Percentiles rank a stretch among this genome's conserved stretches.
Evolutionary conservation across 2,797 vertebrate species (phyloP).

Genomic region (Pseudochirops corinnae): DNA sequence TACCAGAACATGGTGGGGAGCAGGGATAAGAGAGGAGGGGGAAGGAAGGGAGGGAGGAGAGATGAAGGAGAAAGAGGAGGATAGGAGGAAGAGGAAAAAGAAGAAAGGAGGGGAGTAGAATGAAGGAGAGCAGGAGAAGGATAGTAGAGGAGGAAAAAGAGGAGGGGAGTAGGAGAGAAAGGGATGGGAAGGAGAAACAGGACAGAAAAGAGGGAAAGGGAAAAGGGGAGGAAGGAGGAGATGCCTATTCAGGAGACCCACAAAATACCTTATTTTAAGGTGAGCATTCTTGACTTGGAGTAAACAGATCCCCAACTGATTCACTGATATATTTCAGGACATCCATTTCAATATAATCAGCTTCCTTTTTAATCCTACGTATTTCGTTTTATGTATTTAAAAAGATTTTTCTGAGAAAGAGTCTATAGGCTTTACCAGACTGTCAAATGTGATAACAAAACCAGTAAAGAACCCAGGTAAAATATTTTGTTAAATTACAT

Average conservation of each 20-base stretch:
- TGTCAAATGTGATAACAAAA: background rate
- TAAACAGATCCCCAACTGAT: background rate
- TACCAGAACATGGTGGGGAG: background rate
- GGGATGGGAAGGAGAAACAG: background rate
- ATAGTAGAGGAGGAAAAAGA: background rate
- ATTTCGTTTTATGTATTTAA: background rate
- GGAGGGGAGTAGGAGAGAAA: background rate
- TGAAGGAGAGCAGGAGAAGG: too few species aligned
- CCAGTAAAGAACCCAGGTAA: background rate
- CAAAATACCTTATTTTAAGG: too few species aligned
- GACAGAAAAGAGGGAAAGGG: background rate
- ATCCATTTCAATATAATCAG: background rate
- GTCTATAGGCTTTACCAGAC: background rate
- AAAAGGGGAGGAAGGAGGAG: background rate
- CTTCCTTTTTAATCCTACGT: background rate
- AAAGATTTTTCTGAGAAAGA: background rate
- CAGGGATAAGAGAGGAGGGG: too few species aligned
- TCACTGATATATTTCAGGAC: background rate
- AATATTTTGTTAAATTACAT: background rate
- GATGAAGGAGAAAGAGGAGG: too few species aligned
- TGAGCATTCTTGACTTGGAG: background rate
- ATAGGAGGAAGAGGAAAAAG: background rate
- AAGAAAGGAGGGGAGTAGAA: background rate
- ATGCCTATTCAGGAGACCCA: background rate
- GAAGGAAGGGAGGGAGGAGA: background rate